These are phyloP conservation scores for Parapristionchus giblindavisi DNA, from an alignment of 2,888 invertebrate genomes.

Conservation along the genomic window DNA sequence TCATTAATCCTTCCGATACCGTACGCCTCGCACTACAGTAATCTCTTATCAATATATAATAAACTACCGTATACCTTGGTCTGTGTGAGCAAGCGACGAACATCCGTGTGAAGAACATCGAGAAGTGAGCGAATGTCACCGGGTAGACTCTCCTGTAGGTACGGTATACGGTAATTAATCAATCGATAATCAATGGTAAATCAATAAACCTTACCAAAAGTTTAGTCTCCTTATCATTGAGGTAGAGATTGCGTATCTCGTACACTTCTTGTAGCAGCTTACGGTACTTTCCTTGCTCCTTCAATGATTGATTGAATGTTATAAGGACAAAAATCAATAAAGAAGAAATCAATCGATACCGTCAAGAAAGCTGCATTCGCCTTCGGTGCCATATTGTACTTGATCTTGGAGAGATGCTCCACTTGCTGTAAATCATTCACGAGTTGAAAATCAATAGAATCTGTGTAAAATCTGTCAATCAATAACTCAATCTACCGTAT, in stretches of 20 bases:
- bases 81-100: not conserved
- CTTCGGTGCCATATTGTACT: constrained; percentile 6
- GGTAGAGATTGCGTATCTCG: not conserved
- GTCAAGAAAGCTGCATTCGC: not conserved
- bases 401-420: not conserved
- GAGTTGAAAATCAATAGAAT: too few species aligned
- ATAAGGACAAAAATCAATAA: not conserved
- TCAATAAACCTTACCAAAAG: not conserved
- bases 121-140: not conserved
- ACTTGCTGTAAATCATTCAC: constrained; percentile 4
- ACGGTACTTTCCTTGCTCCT: constrained; percentile 21
- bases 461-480: not conserved
- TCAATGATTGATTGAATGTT: not conserved
- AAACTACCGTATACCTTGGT: constrained; percentile 18
- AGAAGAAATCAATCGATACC: not conserved
- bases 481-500: not conserved
- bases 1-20: too few species aligned
- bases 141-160: not conserved
- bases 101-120: not conserved
- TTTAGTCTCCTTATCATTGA: not conserved
- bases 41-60: too few species aligned
- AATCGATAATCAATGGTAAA: not conserved
- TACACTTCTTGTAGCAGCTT: constrained; percentile 17
- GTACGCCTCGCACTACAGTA: too few species aligned
- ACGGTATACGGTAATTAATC: not conserved